These are phyloP conservation scores for Aphodius granarius DNA, from an alignment of 2,888 invertebrate species.

Conservation along the genomic window DNA sequence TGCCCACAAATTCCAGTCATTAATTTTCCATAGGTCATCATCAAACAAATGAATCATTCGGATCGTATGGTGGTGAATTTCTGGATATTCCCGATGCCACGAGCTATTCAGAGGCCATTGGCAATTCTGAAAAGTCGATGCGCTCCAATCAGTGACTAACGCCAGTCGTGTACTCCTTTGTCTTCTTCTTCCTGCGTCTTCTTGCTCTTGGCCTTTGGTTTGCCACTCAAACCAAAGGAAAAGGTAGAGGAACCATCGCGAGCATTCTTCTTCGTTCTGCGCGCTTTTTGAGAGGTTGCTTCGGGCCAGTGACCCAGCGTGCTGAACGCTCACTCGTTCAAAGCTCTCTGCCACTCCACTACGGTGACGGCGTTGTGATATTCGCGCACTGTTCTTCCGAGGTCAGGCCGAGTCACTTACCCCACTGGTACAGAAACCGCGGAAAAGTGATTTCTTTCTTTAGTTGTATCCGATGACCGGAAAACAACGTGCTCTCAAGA, in stretches of 20 bases:
- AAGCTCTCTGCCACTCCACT: conserved; percentile 21
- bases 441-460: conserved; percentile 42
- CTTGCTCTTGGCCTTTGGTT: not conserved
- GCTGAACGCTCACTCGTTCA: conserved; percentile 36
- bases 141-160: not conserved
- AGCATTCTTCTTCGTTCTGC: conserved; percentile 21
- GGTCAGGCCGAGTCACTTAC: conserved; percentile 70
- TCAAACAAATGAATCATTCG: not conserved
- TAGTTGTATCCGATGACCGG: conserved; percentile 33
- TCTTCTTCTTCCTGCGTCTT: not conserved
- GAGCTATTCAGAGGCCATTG: not conserved
- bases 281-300: conserved; percentile 46
- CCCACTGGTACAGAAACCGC: conserved; percentile 56
- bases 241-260: conserved; percentile 1
- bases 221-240: not conserved
- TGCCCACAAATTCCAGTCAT: too few species aligned
- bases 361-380: conserved; percentile 1
- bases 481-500: conserved; percentile 38
- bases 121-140: not conserved
- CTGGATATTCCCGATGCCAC: not conserved
- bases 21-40: not conserved
- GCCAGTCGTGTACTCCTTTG: not conserved
- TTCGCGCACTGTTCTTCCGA: conserved; percentile 48
- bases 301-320: conserved; percentile 53
- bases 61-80: not conserved